These are phyloP conservation scores for Adelphocoris suturalis DNA, from an alignment of 2,888 invertebrate species.

Conservation along the genomic window DNA sequence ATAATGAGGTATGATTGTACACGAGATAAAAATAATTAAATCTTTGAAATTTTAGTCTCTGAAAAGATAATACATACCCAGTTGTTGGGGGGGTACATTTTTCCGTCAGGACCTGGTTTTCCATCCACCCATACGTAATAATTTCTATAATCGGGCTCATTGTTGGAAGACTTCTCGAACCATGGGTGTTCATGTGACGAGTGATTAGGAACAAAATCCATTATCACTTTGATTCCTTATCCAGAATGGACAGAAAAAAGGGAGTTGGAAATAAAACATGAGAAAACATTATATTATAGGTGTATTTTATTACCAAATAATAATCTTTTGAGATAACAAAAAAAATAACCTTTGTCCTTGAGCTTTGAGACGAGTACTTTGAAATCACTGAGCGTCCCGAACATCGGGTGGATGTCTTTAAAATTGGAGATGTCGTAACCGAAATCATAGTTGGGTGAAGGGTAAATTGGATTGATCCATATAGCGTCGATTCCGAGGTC, in stretches of 20 bases:
- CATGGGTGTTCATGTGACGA: slow-evolving; percentile 80
- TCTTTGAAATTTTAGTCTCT: too few species aligned
- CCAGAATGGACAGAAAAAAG: background rate
- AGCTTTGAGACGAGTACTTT: slow-evolving; percentile 78
- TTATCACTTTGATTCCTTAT: slow-evolving; percentile 75
- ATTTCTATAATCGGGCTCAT: slow-evolving; percentile 78
- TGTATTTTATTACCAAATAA: too few species aligned
- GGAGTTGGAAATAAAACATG: too few species aligned
- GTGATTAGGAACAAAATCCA: slow-evolving; percentile 78
- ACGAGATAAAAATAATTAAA: too few species aligned
- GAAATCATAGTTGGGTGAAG: slow-evolving; percentile 84
- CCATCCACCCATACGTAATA: slow-evolving; percentile 80
- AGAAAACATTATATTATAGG: too few species aligned
- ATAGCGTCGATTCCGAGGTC: slow-evolving; percentile 83
- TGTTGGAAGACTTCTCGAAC: slow-evolving; percentile 79
- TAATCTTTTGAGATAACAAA: background rate
- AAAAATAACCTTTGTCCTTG: slow-evolving; percentile 26
- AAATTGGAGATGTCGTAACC: slow-evolving; percentile 85
- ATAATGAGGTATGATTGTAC: too few species aligned
- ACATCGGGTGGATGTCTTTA: slow-evolving; percentile 81
- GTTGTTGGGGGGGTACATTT: slow-evolving; percentile 77
- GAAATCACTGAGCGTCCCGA: slow-evolving; percentile 83
- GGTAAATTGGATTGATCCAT: slow-evolving; percentile 87
- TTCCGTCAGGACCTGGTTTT: slow-evolving; percentile 77
- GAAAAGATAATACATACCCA: slow-evolving; percentile 76